Conservation (phyloP, 2,113 vertebrate genomes). For the Chionomys nivalis region DNA sequence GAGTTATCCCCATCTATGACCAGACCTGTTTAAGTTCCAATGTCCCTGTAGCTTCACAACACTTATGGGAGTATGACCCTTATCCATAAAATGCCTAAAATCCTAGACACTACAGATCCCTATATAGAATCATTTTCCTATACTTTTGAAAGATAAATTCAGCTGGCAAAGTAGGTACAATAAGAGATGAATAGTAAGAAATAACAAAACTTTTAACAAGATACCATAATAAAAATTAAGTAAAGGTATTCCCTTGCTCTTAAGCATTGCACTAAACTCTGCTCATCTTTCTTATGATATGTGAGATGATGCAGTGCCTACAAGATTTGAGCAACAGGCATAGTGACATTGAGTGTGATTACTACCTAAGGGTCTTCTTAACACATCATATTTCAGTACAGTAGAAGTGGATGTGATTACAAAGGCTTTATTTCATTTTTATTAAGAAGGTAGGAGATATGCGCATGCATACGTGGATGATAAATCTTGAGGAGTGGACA, state of each 20-base stretch:
- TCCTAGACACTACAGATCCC: not conserved
- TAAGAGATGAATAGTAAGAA: not conserved
- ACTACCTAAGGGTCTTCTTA: not conserved
- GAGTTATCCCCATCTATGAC: not conserved
- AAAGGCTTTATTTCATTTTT: not conserved
- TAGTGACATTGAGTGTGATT: not conserved
- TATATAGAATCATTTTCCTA: no score
- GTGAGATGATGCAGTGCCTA: not conserved
- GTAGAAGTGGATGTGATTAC: not conserved
- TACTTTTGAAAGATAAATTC: not conserved
- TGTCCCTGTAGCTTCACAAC: fast-evolving
- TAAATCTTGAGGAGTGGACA: not conserved
- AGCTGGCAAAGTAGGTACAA: not conserved
- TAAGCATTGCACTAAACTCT: no score
- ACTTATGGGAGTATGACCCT: not conserved
- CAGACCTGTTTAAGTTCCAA: fast-evolving
- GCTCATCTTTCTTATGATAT: not conserved
- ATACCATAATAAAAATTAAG: not conserved
- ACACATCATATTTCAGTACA: no score
- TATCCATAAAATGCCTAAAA: not conserved
- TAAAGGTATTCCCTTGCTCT: not conserved
- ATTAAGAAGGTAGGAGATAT: not conserved
- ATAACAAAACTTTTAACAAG: not conserved
- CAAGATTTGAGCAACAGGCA: not conserved
- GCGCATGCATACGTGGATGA: not conserved